These are phyloP conservation scores for Gila orcuttii DNA, from an alignment of 2,113 vertebrate genomes.

Conservation along the genomic window DNA sequence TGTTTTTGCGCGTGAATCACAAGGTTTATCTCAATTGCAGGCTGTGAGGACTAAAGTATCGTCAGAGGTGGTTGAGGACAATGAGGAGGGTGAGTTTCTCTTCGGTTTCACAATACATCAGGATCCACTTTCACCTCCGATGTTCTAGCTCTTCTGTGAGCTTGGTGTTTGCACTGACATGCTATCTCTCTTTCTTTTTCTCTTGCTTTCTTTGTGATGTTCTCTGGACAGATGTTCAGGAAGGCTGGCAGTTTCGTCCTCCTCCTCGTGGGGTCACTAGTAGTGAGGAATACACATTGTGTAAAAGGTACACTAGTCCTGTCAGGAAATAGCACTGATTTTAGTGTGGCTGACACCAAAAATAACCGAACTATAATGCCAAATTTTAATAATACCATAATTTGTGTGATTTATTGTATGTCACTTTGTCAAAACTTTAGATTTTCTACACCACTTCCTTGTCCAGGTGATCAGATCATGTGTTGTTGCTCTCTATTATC, in stretches of 20 bases:
- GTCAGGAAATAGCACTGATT: background rate
- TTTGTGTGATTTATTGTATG: background rate
- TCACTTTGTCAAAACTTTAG: too few relatives aligned
- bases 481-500: background rate
- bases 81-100: conserved; percentile 75
- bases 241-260: conserved; percentile 96
- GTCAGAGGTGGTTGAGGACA: conserved; percentile 74
- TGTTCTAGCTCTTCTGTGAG: background rate
- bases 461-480: too few relatives aligned
- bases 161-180: background rate
- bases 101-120: conserved; percentile 18
- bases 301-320: conserved; percentile 85
- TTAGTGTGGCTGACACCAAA: background rate
- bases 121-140: background rate
- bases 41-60: conserved; percentile 72
- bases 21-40: conserved; percentile 57
- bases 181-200: background rate
- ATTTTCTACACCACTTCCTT: background rate
- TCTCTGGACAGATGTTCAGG: conserved; percentile 75
- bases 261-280: conserved; percentile 96
- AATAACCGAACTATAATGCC: background rate
- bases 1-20: background rate
- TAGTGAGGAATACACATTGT: conserved; percentile 97
- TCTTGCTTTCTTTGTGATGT: conserved; percentile 34
- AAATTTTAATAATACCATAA: background rate